Evolutionary conservation across 2,888 invertebrate genomes (phyloP).

Genomic region (Scelioninae gen. 2): DNA sequence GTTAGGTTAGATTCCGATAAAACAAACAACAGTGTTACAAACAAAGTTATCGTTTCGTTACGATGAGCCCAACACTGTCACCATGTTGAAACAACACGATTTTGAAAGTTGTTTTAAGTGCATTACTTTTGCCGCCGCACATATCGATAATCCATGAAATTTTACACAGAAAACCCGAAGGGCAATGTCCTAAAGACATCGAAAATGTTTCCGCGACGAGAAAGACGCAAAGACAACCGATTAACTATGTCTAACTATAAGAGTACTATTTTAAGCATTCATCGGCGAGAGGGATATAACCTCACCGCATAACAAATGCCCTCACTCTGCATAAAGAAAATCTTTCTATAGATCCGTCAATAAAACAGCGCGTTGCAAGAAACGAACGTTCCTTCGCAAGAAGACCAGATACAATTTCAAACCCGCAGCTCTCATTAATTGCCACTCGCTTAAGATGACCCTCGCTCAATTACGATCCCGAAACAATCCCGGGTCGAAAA

Average conservation of each 20-base stretch:
- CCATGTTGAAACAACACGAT: too few species aligned
- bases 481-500: too few species aligned
- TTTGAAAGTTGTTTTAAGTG: too few species aligned
- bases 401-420: slow-evolving; percentile 7
- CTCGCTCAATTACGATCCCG: too few species aligned
- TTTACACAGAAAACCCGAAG: not conserved
- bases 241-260: slow-evolving; percentile 36
- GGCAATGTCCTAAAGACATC: slow-evolving; percentile 39
- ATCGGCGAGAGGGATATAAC: slow-evolving; percentile 34
- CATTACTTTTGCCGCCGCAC: too few species aligned
- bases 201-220: slow-evolving; percentile 18
- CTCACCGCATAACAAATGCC: slow-evolving; percentile 35
- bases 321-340: slow-evolving; percentile 20
- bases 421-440: too few species aligned
- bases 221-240: slow-evolving; percentile 24
- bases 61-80: too few species aligned
- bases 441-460: too few species aligned
- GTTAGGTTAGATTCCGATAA: too few species aligned
- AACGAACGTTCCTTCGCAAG: not conserved
- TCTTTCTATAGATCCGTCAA: slow-evolving; percentile 43
- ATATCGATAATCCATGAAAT: too few species aligned
- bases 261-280: slow-evolving; percentile 49
- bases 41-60: too few species aligned
- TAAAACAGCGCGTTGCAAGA: slow-evolving; percentile 32
- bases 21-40: too few species aligned